These are phyloP conservation scores for Merops nubicus DNA, from an alignment of 2,113 vertebrate species.

Conservation along the genomic window DNA sequence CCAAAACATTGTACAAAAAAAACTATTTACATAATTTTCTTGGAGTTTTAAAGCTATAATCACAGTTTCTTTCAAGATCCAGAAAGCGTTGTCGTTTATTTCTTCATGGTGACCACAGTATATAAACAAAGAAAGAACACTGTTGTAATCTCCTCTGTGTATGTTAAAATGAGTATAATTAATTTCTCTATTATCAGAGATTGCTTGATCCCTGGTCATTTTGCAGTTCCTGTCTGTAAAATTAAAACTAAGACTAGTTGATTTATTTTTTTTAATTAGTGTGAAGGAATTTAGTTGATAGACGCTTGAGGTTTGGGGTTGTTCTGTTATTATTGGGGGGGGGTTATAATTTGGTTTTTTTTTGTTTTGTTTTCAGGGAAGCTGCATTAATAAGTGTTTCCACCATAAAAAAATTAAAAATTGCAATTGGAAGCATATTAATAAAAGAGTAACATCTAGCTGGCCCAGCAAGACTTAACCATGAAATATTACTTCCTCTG, in stretches of 20 bases:
- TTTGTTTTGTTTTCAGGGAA: background rate
- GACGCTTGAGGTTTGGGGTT: background rate
- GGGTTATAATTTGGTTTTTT: no score
- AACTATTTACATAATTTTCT: background rate
- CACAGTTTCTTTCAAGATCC: background rate
- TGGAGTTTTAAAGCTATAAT: background rate
- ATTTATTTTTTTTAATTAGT: no score
- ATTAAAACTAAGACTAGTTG: conserved; percentile 11
- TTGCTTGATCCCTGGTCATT: conserved; percentile 4
- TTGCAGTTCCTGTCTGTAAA: conserved; percentile 4
- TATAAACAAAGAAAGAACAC: background rate
- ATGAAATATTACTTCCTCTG: background rate
- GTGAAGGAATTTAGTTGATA: background rate
- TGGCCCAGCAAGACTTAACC: background rate
- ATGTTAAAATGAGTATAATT: background rate
- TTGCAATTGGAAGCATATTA: no score
- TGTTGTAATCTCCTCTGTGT: background rate
- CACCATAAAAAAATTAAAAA: background rate
- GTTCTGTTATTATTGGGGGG: no score
- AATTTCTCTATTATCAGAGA: background rate
- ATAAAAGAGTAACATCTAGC: background rate
- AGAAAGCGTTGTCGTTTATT: background rate
- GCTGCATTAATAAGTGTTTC: background rate
- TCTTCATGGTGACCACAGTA: background rate
- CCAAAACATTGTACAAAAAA: background rate